These are phyloP conservation scores for Tenthredo notha DNA, from an alignment of 2,888 invertebrate species.

Conservation along the genomic window DNA sequence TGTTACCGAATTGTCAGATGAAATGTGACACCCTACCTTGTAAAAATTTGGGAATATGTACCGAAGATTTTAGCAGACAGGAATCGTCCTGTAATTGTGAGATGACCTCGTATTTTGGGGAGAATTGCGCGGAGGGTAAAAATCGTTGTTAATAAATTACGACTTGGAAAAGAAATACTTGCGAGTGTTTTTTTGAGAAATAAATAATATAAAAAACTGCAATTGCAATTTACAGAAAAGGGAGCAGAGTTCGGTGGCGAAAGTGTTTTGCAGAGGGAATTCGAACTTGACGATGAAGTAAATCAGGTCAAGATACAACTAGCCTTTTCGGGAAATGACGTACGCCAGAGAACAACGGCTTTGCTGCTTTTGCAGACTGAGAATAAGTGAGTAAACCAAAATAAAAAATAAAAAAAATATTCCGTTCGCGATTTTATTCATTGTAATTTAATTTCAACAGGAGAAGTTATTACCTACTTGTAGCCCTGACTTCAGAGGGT, in stretches of 20 bases:
- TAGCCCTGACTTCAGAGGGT: constrained; percentile 91
- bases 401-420: no score
- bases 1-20: constrained; percentile 91
- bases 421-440: neutral
- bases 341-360: constrained; percentile 86
- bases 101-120: constrained; percentile 93
- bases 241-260: constrained; percentile 95
- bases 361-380: constrained; percentile 90
- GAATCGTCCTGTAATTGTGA: constrained; percentile 94
- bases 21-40: constrained; percentile 94
- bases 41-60: constrained; percentile 92
- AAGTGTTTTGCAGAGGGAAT: constrained; percentile 89
- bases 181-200: neutral
- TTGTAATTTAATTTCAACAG: constrained; percentile 74
- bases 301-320: constrained; percentile 89
- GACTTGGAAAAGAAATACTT: neutral
- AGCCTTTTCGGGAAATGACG: constrained; percentile 91
- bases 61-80: constrained; percentile 92
- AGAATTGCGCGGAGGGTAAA: constrained; percentile 88
- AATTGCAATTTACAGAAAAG: constrained; percentile 81
- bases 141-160: neutral
- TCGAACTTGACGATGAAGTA: constrained; percentile 86
- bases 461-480: constrained; percentile 90
- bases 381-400: constrained; percentile 83
- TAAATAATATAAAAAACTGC: no score